Base-by-base conservation (phyloP, 1,140 invertebrate genomes). In the Platorchestia sp. region DNA sequence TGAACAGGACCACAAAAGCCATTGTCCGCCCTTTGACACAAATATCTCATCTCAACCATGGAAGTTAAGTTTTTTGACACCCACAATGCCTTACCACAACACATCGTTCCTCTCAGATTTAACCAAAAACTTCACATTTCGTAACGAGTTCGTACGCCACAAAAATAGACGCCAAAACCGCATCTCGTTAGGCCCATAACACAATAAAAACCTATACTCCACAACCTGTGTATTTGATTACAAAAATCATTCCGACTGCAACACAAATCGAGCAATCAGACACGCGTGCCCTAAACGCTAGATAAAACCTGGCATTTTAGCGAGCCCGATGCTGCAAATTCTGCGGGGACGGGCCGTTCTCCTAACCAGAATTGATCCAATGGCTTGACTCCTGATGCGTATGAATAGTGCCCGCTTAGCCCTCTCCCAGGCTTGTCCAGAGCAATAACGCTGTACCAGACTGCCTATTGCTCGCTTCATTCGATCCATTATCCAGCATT, bases 331-430 rank as follows among this genome's bases (percentile, higher is more conserved):
- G 59, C 59, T 75, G 10, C 14, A 36, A 75, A 75, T 75, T 75
- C 59, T 22, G 59, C 59, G 1, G 7, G 59, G 59, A 10, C 43
- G 22, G 41, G 44, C 91, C 91, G 27, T 89, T 89, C 41, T 44
- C 43, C 91, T 93, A 93, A 93, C 91, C 43, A 93, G 91, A 93
- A 93, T 93, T 45, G 91, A 93, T 93, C 45, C 43, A 47, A 44
- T 44, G 91, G 91, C 91, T 93, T 22, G 43, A 44, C 91, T 47
- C 5, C 45, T 14, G 45, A 93, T 93, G 91, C 45, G 47, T 93
- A 93, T 93, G 91, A 93, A 93, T 93, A 93, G 91, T 40, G 91
- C 41, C 40, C 91, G 45, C 45, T 93, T 93, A 93, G 7, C 14
- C 41, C 36, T 36, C 87, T 42, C 41, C 87, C 36, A 42, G 59